Base-by-base conservation (phyloP, 1,140 invertebrate genomes). In the Pseudomyrmex flavicornis region DNA sequence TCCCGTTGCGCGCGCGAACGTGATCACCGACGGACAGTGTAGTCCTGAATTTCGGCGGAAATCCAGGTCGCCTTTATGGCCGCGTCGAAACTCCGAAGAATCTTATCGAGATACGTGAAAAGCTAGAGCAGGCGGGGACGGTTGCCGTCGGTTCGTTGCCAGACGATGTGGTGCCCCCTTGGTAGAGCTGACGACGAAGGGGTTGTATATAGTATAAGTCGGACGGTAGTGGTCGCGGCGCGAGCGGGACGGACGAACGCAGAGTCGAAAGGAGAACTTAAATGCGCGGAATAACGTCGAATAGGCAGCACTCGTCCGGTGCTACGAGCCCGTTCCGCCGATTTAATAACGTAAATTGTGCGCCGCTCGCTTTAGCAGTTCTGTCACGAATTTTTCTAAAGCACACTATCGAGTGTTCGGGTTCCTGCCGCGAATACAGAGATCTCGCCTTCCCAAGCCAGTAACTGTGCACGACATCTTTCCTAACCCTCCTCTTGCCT, bases 351-450 rank as follows among this genome's bases (percentile, higher is more conserved):
- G 91, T 93, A 92, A 93, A 94, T 93, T 93, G 91, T 92, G 87
- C 90, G 87, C 88, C 73, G 77, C 58, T 66, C 80, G 70, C 66
- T 83, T 93, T 93, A 89, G 90, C 88, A 94, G 92, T 94, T 91
- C 86, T 90, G 92, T 93, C 93, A 93, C 93, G 93, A 93, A 93
- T 93, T 93, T 93, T 94, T 93, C 91, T 91, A 93, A 94, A 94
- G 93, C 92, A 93, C 92, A 92, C 93, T 93, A 94, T 93, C 92
- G 93, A 94, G 93, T 93, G 93, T 92, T 92, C 92, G 86, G 86
- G 90, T 88, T 92, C 91, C 89, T 93, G 92, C 88, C 73, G 91
- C 84, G 93, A 94, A 94, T 94, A 93, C 90, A 92, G 92, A 93
- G 91, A 90, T 90, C 88, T 89, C 86, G 91, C 85, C 86, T 69